Evolutionary conservation across 2,888 invertebrate genomes (phyloP), one percentile per base, ranked within the genome.

Genomic region (Seira musarum): DNA sequence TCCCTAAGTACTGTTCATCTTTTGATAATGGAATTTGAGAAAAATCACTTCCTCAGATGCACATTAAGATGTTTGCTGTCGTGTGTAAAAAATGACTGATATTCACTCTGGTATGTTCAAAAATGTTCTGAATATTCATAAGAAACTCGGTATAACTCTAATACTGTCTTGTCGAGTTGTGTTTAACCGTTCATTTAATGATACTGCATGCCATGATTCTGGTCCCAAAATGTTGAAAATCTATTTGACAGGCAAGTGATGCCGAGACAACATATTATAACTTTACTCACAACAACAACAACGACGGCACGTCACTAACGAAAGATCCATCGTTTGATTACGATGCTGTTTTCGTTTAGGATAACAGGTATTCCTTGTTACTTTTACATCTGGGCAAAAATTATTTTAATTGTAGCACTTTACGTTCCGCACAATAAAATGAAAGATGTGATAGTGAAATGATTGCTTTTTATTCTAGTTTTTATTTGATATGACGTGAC

Each of bases 181-280:
- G 30, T 30, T 30, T 30, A 30, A 30, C 30, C 30, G 30, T 30
- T 30, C 30, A 30, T 30, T 30, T 30, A 49, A 49, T 49, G 49
- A 49, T 8, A 15, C 49, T n/a, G 3, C 15, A 13, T 49, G 49
- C 49, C 49, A 49, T 15, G 17, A 49, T 49, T 49, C 49, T n/a
- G 15, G 49, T 13, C 2, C 17, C 2, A 49, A 49, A 49, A 3
- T 3, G 49, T 49, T 8, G 49, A 49, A 49, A 49, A 5, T 15
- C 49, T 49, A 13, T 49, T 49, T 60, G 70, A 70, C 68, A 35
- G 75, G 63, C 75, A 75, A 68, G 61, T 68, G 66, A 68, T 61
- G 75, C 63, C 30, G 35, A 64, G 40, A 61, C 60, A 57, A 61
- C 57, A 25, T 57, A 57, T 49, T 2, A 40, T 13, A n/a, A 49